phyloP scores from a whole-genome alignment of 2,113 vertebrate species.

The Solea senegalensis region DNA sequence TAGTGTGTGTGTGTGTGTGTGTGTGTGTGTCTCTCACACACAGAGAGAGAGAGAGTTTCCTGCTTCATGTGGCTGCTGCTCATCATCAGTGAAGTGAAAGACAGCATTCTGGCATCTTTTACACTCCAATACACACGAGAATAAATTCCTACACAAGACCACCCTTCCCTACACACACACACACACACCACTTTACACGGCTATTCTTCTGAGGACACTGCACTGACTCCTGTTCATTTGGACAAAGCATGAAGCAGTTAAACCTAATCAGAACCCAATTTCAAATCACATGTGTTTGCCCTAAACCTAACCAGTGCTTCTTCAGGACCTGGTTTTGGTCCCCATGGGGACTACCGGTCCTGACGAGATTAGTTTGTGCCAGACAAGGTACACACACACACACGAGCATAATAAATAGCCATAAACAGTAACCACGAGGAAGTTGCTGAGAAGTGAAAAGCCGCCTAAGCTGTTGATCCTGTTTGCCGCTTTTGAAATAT shows the following conservation, averaged over 20 bases:
- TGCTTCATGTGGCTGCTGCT: conserved; percentile 46
- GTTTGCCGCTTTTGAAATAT: conserved; percentile 68
- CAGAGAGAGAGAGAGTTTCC: background rate
- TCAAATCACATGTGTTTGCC: too few relatives aligned
- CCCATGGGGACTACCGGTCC: too few relatives aligned
- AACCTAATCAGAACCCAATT: too few relatives aligned
- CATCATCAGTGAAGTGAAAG: conserved; percentile 66
- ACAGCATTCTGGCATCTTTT: conserved; percentile 67
- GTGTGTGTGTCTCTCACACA: conserved; percentile 14
- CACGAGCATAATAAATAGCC: conserved; percentile 12
- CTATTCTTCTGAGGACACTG: too few relatives aligned
- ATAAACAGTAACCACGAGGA: conserved; percentile 37
- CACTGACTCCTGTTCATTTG: too few relatives aligned
- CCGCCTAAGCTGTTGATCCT: conserved; percentile 67
- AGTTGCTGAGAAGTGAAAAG: conserved; percentile 65
- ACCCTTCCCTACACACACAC: conserved; percentile 20
- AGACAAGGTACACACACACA: background rate
- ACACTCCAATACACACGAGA: conserved; percentile 57
- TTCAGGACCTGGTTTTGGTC: too few relatives aligned
- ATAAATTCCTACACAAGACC: conserved; percentile 52
- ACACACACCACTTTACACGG: background rate
- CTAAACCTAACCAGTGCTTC: too few relatives aligned
- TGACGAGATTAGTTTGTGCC: too few relatives aligned
- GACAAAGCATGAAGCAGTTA: too few relatives aligned
- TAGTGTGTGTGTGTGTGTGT: conserved; percentile 19